Base-by-base conservation (phyloP, 2,113 vertebrate species). In the Xenus cinereus region DNA sequence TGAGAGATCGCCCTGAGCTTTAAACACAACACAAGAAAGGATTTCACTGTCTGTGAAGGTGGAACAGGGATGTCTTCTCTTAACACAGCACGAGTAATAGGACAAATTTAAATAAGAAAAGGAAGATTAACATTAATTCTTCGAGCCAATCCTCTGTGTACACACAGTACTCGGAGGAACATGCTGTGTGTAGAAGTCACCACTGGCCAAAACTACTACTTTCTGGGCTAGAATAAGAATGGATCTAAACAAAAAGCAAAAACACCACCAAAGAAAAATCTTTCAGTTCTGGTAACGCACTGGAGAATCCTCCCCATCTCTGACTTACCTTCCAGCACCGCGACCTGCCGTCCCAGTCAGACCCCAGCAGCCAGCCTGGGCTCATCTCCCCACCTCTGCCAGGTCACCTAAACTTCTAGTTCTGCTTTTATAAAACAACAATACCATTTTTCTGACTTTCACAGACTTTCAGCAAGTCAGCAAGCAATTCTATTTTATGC, bases 1-100 rank as follows among this genome's bases (percentile, higher is more conserved):
- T 89, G 63, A 69, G 91, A 93, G 92, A 84, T 57, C 2, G 4
- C 95, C 91, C 87, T 50, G 81, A 95, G 86, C 93, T 93, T 94
- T 76, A 78, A 78, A 68, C 92, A 78, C 60, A 87, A 78, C 64
- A 50, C 66, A 78, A 69, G 68, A 60, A 85, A 74, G 82, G 88
- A 86, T 88, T 90, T 82, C 50, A 19, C 45, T 12, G 5, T 17
- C 75, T 84, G 82, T n/a, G 64, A 87, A 77, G 90, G 95, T 85
- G 82, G 95, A 89, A 82, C 10, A 33, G 63, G 80, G 74, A 56
- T 45, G 60, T 24, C 81, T 78, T 68, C 81, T 53, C 46, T 50
- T 71, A 60, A 67, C 53, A 35, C 26, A 17, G 77, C 7, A 9
- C 28, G 41, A 78, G 51, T 33, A 82, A 82, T 5, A n/a, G 23